Evolutionary conservation across 2,888 invertebrate species (phyloP), one percentile per base, ranked within the genome.

Genomic region (Dolomedes plantarius): DNA sequence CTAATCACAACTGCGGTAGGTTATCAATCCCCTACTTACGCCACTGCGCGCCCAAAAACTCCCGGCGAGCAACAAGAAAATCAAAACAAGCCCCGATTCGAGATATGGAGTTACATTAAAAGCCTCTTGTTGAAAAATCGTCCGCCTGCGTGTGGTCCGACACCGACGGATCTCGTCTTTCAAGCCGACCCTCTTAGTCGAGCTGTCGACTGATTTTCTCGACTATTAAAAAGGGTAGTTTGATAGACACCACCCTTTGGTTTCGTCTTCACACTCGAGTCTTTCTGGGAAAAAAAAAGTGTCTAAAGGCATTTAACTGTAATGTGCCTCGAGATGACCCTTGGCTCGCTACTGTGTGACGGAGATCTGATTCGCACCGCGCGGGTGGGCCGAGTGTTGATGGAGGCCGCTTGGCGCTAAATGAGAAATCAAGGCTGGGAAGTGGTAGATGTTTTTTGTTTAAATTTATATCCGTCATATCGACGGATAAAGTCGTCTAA

Each of bases 1-100:
- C 46, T 71, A 75, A 82, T 82, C 76, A 36, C 31, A 76, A 46
- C 83, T 77, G 83, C 83, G 83, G 83, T 83, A 83, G 83, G 83
- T 83, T 83, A 83, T 83, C 80, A 39, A 11, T 3, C 71, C 5
- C n/a, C 3, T 19, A 27, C 69, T 82, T 82, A 56, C 75, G 69
- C 69, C 75, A 71, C 65, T 46, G 71, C 50, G 13, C 32, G 69
- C 27, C n/a, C 13, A 23, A 62, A 67, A 41, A 80, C n/a, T 19
- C 36, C 28, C 28, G 11, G 7, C 27, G 67, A 29, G 46, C 50
- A 28, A 41, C 32, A 64, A 7, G 28, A 23, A 78, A 62, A 39
- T 71, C 13, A n/a, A 31, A 46, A 39, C 41, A 76, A 28, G n/a
- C n/a, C 56, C 36, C 65, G 41, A 83, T 83, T 76, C 77, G 76